Base-by-base conservation (phyloP, 2,888 invertebrate genomes). In the Nephrotoma guestfalica region DNA sequence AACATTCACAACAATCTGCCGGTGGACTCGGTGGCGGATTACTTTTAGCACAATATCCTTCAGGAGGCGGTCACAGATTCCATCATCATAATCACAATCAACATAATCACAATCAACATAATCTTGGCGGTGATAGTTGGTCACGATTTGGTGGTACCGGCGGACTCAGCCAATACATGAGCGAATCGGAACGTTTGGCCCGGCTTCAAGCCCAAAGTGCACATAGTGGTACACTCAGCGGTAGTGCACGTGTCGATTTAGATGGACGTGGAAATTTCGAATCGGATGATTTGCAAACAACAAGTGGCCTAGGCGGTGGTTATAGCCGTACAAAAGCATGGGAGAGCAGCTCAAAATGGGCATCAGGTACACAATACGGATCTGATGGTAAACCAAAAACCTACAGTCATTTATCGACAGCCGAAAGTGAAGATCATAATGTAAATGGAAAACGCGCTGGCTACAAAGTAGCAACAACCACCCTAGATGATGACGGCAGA, bases 401-500 rank as follows among this genome's bases (percentile, higher is more conserved):
- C 87, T 91, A 90, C 89, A 91, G 90, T 87, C 90, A 90, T 85
- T 88, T 91, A 85, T 90, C 91, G 83, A 91, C 91, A 18, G 91
- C 91, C 41, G 91, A 91, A 89, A 89, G 90, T 87, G 92, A 91
- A 89, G 89, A 90, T 84, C 89, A 89, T 85, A 92, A 93, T 87
- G 90, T 93, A 45, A 92, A 94, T 89, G 94, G 94, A 45, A 92
- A 93, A 88, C 91, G 92, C 40, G 90, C 90, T 9, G 92, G 92
- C 41, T 93, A 91, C 88, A 93, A 93, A 87, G 91, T 92, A 84
- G 93, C 94, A 11, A 92, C 93, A 13, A 93, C 94, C 13, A 93
- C 93, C 2, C 91, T 94, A 11, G 94, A 94, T 88, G 93, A 94
- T 89, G 93, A 94, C 88, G 94, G 94, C 88, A 94, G 93, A 90